These are phyloP conservation scores for Pseudoips prasinana DNA, from an alignment of 2,888 invertebrate genomes.

Conservation along the genomic window DNA sequence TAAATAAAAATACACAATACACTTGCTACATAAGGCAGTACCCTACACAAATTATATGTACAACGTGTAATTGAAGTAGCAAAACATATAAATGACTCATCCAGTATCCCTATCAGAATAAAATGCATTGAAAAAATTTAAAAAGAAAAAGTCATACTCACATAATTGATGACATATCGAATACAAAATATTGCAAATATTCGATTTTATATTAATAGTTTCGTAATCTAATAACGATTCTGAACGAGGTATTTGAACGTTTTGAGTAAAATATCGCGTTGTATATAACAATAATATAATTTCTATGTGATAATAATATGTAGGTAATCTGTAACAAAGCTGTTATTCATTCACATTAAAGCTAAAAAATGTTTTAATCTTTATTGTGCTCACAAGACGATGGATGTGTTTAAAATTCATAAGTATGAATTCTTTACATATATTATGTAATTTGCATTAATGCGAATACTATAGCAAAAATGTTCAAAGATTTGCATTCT, in stretches of 20 bases:
- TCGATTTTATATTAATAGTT: too few species aligned
- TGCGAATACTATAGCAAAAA: slow-evolving; percentile 29
- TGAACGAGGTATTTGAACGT: too few species aligned
- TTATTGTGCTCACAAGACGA: slow-evolving; percentile 13
- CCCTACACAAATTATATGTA: slow-evolving; percentile 43
- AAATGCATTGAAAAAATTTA: too few species aligned
- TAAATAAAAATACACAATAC: slow-evolving; percentile 72
- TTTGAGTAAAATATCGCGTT: too few species aligned
- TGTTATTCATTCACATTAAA: slow-evolving; percentile 39
- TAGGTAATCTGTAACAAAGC: slow-evolving; percentile 22
- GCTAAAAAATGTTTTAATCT: slow-evolving; percentile 16
- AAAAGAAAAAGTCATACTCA: too few species aligned
- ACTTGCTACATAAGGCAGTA: slow-evolving; percentile 58
- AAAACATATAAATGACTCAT: too few species aligned
- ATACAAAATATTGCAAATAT: too few species aligned
- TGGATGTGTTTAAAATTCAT: slow-evolving; percentile 4
- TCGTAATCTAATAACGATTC: too few species aligned
- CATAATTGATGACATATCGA: too few species aligned
- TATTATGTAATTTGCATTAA: slow-evolving; percentile 18
- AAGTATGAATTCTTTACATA: slow-evolving; percentile 3
- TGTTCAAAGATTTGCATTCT: slow-evolving; percentile 10
- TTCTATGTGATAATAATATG: slow-evolving; percentile 29
- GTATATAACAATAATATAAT: slow-evolving; percentile 27
- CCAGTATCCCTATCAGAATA: too few species aligned
- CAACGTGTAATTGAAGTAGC: too few species aligned